Base-by-base conservation (phyloP, 2,888 invertebrate genomes). In the Scaptomyza caliginosa region DNA sequence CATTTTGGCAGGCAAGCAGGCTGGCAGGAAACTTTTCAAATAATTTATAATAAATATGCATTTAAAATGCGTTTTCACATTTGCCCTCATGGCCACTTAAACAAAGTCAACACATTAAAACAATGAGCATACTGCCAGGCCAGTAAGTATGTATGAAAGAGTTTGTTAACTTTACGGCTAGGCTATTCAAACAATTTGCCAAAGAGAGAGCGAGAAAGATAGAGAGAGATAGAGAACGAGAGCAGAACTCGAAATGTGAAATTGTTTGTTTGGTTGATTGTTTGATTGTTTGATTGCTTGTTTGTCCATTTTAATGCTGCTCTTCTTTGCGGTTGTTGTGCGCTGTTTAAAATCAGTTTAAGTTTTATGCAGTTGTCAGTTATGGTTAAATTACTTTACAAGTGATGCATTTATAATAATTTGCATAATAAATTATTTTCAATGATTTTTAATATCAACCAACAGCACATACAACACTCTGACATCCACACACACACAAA, bases 381-480 rank as follows among this genome's bases (percentile, higher is more conserved):
- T 82, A 79, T 79, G 57, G 67, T 38, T 60, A 80, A 83, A 82
- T 83, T 83, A 55, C 80, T 80, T 73, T 68, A 67, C 77, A 80
- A 80, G 64, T 77, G 83, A 85, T 82, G 68, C 83, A 83, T 83
- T 81, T 86, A 86, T 77, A 62, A 78, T 77, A 81, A 86, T 84
- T 86, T 83, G 82, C 82, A 86, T 83, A 83, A 84, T 74, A 81
- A 86, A 84, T 84, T 78, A 74, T 78, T 62, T 78, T 66, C 75
- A 85, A 85, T 86, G 83, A 78, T 81, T 86, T 81, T 51, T 51
- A 46, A 46, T 64, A 50, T 63, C 59, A 36, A 64, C 49, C 59
- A 57, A 55, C 54, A 67, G 55, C 36, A 55, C 51, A 16, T 49
- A 52, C 50, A 50, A 59, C 30, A 48, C 23, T 54, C 48, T 55